A percentile compares a stretch with the other conserved stretches of the same genome.
Conservation (phyloP, 2,888 invertebrate genomes). For the Lasioglossum figueresi region DNA sequence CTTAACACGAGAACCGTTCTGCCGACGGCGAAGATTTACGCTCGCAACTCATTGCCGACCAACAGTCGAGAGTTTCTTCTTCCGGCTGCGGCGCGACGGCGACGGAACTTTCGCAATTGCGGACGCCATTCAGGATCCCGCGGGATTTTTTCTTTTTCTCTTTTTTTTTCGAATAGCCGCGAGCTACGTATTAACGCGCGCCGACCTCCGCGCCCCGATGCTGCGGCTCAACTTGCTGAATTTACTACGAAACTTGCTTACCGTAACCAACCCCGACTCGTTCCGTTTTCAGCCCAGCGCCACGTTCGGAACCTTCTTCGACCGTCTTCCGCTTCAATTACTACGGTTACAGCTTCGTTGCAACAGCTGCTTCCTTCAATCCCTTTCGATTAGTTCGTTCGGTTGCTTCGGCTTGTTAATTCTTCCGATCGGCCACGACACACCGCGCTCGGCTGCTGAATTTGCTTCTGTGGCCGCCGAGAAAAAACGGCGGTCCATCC, state of each 20-base stretch:
- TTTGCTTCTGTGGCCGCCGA: neutral
- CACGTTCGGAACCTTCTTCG: conserved; percentile 41
- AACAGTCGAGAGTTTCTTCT: conserved; percentile 38
- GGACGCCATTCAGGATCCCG: conserved; percentile 40
- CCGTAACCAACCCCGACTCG: conserved; percentile 64
- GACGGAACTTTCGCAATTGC: conserved; percentile 53
- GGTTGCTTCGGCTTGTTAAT: neutral
- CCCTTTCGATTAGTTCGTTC: neutral
- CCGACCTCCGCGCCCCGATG: conserved; percentile 63
- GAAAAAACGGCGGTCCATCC: neutral
- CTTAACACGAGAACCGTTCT: conserved; percentile 15
- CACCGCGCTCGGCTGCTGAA: neutral
- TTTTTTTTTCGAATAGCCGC: conserved; percentile 36
- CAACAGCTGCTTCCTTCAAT: conserved; percentile 33
- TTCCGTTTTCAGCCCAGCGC: conserved; percentile 53
- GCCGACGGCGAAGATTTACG: conserved; percentile 43
- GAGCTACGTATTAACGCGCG: conserved; percentile 45
- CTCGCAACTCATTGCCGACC: conserved; percentile 41
- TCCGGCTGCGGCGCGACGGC: conserved; percentile 21
- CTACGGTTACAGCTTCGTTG: neutral
- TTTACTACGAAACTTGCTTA: conserved; percentile 76
- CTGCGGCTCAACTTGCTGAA: conserved; percentile 71
- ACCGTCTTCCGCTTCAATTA: conserved; percentile 26
- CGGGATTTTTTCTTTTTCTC: neutral
- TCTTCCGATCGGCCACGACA: neutral